phyloP scores from a whole-genome alignment of 2,888 invertebrate genomes.

The Biston betularia region DNA sequence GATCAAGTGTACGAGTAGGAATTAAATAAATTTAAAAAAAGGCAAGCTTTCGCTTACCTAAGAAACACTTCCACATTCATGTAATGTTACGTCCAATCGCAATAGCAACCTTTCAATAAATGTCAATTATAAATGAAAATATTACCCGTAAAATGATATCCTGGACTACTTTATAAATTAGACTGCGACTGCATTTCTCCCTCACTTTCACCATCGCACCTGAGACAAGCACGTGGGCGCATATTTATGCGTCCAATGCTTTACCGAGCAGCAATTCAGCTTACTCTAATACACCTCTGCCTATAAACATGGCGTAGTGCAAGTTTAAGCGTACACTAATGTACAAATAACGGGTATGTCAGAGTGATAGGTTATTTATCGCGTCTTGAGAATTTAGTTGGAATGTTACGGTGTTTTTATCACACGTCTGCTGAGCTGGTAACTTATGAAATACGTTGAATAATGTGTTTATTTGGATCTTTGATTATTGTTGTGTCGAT shows the following conservation, averaged over 20 bases:
- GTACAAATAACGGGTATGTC: slow-evolving; percentile 13
- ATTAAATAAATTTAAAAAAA: not conserved
- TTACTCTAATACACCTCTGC: slow-evolving; percentile 40
- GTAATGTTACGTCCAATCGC: not conserved
- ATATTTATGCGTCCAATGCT: slow-evolving; percentile 55
- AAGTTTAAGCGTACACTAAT: slow-evolving; percentile 1
- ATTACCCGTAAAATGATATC: not conserved
- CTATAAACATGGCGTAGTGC: not conserved
- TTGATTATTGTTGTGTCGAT: not conserved
- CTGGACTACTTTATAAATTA: slow-evolving; percentile 17
- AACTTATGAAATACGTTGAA: not conserved
- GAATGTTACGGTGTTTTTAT: slow-evolving; percentile 1
- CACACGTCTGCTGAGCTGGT: not conserved
- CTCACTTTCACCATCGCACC: slow-evolving; percentile 47
- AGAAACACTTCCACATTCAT: not conserved
- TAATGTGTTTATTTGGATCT: not conserved
- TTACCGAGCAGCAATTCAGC: slow-evolving; percentile 47
- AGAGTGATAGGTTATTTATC: slow-evolving; percentile 1
- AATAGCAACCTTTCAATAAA: not conserved
- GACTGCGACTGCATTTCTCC: slow-evolving; percentile 33
- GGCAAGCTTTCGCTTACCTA: not conserved
- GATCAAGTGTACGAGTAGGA: not conserved
- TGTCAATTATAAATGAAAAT: not conserved
- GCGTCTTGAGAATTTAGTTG: not conserved
- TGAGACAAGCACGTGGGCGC: slow-evolving; percentile 50